phyloP scores from a whole-genome alignment of 2,797 vertebrate genomes.

The Phataginus tetradactyla region DNA sequence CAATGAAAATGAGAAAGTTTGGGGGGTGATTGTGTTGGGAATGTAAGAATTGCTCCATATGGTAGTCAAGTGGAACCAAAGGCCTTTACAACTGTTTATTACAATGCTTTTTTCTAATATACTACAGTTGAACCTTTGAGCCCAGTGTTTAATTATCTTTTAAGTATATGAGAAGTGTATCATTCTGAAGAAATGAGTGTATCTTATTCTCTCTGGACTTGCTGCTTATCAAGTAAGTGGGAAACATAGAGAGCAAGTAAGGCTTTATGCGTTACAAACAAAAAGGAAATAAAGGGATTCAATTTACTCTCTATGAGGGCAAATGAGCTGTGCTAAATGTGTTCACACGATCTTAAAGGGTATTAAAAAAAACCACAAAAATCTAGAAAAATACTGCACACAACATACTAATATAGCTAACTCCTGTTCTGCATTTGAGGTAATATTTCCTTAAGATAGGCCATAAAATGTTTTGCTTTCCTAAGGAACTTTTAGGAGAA shows the following conservation, averaged over 20 bases:
- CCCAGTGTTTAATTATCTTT: background rate
- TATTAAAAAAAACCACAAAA: background rate
- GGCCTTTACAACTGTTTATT: background rate
- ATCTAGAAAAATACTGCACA: background rate
- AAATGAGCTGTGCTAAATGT: background rate
- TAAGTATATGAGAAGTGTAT: background rate
- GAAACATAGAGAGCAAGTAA: background rate
- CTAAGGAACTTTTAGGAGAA: background rate
- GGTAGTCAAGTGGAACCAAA: background rate
- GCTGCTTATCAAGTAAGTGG: background rate
- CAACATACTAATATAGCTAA: background rate
- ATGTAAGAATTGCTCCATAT: background rate
- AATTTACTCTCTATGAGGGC: background rate
- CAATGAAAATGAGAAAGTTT: background rate
- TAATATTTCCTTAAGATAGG: background rate
- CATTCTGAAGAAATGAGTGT: background rate
- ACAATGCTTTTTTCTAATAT: background rate
- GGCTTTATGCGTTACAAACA: background rate
- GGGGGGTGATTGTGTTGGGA: rapidly evolving
- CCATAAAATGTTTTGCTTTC: background rate
- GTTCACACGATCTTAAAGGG: background rate
- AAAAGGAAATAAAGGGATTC: background rate
- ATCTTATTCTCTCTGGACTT: background rate
- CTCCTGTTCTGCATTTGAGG: background rate
- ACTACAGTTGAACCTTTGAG: background rate